These are phyloP conservation scores for Panthera uncia DNA, from an alignment of 2,113 vertebrate species.

Conservation along the genomic window DNA sequence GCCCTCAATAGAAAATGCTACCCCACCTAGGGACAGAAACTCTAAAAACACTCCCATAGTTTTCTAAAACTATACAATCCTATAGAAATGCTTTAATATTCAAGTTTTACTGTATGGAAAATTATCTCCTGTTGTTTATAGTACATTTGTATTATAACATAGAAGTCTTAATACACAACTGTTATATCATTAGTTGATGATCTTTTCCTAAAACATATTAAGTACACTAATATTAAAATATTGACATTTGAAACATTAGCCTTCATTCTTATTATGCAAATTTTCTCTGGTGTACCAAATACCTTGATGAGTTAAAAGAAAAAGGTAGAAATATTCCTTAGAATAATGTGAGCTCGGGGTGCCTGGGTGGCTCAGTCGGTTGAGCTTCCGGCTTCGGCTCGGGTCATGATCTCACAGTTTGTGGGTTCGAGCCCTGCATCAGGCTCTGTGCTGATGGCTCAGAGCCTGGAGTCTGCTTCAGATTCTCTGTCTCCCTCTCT, in stretches of 20 bases:
- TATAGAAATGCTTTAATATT: slow-evolving; percentile 21
- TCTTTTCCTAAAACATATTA: slow-evolving; percentile 29
- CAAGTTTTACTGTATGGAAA: background rate
- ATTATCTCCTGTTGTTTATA: slow-evolving; percentile 2
- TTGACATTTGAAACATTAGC: slow-evolving; percentile 29
- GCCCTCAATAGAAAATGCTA: background rate
- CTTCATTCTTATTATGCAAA: background rate
- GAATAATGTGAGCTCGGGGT: background rate
- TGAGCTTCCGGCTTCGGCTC: too few relatives aligned
- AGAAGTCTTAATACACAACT: slow-evolving; percentile 2
- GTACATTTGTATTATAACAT: background rate
- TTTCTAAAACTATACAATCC: background rate
- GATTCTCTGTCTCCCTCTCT: too few relatives aligned
- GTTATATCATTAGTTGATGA: background rate
- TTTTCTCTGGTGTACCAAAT: slow-evolving; percentile 44
- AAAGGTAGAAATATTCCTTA: background rate
- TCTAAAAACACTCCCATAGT: background rate
- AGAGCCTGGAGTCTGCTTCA: too few relatives aligned
- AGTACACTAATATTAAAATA: slow-evolving; percentile 37
- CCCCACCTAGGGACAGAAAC: background rate
- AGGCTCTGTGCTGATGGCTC: too few relatives aligned
- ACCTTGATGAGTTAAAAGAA: background rate
- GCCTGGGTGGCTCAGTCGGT: too few relatives aligned
- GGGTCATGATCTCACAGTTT: too few relatives aligned
- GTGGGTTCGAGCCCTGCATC: too few relatives aligned